These are phyloP conservation scores for Mobula hypostoma DNA, from an alignment of 2,113 vertebrate genomes.

Conservation along the genomic window DNA sequence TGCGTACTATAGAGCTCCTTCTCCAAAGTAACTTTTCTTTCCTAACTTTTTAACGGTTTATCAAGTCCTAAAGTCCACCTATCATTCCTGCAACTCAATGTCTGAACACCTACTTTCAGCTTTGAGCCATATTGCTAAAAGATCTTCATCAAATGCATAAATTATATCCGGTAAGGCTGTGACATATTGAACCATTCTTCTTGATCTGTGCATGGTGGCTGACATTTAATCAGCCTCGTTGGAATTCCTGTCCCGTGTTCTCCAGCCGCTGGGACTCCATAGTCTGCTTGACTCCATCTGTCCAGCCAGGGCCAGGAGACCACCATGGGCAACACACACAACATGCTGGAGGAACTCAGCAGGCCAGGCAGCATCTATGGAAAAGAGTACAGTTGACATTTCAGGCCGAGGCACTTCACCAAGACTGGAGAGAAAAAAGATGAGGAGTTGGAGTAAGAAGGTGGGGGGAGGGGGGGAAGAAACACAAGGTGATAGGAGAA, in stretches of 20 bases:
- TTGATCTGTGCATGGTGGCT: not conserved
- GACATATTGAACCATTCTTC: not conserved
- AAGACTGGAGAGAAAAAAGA: too few relatives aligned
- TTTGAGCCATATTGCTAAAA: not conserved
- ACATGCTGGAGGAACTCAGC: too few relatives aligned
- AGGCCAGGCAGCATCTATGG: too few relatives aligned
- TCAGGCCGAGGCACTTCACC: too few relatives aligned
- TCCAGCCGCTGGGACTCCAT: not conserved
- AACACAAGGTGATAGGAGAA: too few relatives aligned
- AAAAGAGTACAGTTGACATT: too few relatives aligned
- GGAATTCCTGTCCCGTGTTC: not conserved
- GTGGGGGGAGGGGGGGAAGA: too few relatives aligned
- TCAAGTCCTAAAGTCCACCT: not conserved
- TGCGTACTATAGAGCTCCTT: not conserved
- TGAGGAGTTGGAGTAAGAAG: too few relatives aligned
- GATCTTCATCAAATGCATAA: not conserved
- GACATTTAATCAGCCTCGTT: not conserved
- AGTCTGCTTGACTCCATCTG: not conserved
- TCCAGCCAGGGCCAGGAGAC: not conserved
- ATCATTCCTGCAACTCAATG: not conserved
- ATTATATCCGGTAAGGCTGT: not conserved
- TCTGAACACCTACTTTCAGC: not conserved
- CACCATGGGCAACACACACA: not conserved
- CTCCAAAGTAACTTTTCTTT: not conserved
- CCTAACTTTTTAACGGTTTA: not conserved